Base-by-base conservation (phyloP, 2,888 invertebrate species). In the Scaeva pyrastri region DNA sequence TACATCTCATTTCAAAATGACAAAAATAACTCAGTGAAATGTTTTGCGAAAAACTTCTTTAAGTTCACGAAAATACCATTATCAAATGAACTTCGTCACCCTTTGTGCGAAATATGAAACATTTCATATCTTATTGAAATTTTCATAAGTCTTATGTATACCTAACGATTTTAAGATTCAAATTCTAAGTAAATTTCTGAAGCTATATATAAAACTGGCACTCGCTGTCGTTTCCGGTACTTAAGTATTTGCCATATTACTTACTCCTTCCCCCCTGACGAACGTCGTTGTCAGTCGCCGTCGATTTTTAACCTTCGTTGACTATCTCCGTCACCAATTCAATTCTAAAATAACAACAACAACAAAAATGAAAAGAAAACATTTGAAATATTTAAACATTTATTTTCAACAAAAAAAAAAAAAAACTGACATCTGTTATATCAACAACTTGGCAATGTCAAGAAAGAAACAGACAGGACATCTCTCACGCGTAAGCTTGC, bases 381-480 rank as follows among this genome's bases (percentile, higher is more conserved):
- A 84, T 75, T 84, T 80, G 84, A 80, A 84, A 85, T 85, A 85
- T 85, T 85, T 85, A 85, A 85, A 84, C 80, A 76, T 76, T 68
- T 76, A 80, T 56, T 80, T 68, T 21, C n/a, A n/a, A n/a, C n/a
- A n/a, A n/a, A n/a, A n/a, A n/a, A n/a, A n/a, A n/a, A n/a, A n/a
- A n/a, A 45, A 76, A 80, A 76, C 80, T 66, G 64, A 48, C 31
- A 56, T 56, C 39, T 58, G 14, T 19, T 39, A 84, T 39, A 84
- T 68, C 64, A 82, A 71, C 84, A 80, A 64, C 52, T 56, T n/a
- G 23, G 23, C 60, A 41, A 50, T 71, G 56, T 64, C 70, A 70
- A 48, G 66, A 39, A 66, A 48, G 12, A 66, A 56, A 6, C 16
- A 36, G 55, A 3, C 55, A 55, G 56, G 16, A 56, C 31, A 56